Percentiles rank a stretch among this genome's conserved stretches.
These are phyloP conservation scores for Anhinga anhinga DNA, from an alignment of 2,113 vertebrate genomes.

Conservation along the genomic window DNA sequence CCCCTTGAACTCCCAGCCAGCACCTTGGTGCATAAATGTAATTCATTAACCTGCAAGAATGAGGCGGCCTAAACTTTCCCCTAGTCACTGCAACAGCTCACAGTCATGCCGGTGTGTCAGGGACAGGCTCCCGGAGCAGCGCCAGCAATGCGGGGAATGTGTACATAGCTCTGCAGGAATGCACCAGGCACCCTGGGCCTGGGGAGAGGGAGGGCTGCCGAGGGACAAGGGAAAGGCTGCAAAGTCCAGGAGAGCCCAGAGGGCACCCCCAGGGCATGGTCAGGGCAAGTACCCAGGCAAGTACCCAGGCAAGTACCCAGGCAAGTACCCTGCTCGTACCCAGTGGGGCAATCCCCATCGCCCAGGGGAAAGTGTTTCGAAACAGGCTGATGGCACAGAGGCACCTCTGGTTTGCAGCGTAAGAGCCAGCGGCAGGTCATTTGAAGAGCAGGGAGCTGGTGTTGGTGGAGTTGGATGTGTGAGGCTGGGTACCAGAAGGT, in stretches of 20 bases:
- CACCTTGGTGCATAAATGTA: neutral
- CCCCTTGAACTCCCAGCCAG: neutral
- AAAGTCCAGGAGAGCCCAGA: neutral
- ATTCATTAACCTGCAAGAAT: conserved; percentile 29
- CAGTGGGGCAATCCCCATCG: accelerated
- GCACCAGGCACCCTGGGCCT: neutral
- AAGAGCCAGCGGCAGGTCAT: accelerated
- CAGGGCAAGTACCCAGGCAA: no score
- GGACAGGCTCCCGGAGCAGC: neutral
- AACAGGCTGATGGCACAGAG: neutral
- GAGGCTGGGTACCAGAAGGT: neutral
- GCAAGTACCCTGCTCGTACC: accelerated
- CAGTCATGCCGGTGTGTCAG: accelerated
- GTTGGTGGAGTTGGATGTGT: neutral
- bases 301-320: no score
- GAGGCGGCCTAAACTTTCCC: conserved; percentile 17
- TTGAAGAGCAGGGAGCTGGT: neutral
- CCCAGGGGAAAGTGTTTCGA: neutral
- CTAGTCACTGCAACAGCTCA: neutral
- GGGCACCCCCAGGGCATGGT: neutral
- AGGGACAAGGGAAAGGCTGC: neutral
- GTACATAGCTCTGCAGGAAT: neutral
- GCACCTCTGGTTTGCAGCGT: accelerated
- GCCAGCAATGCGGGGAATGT: neutral
- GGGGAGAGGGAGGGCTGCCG: neutral